phyloP scores from a whole-genome alignment of 2,797 vertebrate genomes.

The Danio aesculapii region DNA sequence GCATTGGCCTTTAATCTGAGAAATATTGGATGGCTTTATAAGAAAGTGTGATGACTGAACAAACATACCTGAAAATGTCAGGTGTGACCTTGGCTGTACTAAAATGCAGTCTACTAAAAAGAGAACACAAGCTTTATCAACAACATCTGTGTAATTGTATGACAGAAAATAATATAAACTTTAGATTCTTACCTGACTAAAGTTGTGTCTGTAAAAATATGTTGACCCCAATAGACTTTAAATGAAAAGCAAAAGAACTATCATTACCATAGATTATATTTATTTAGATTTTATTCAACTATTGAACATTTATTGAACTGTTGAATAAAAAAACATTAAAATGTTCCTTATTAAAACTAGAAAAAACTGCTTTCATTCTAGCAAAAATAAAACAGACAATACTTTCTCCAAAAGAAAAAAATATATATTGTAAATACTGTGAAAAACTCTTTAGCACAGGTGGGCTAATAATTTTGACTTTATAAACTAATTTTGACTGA shows the following conservation, averaged over 20 bases:
- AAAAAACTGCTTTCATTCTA: too few species aligned
- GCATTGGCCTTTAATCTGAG: slow-evolving; percentile 55
- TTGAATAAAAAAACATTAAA: too few species aligned
- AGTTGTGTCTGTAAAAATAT: not conserved
- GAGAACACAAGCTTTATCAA: not conserved
- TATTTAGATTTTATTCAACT: too few species aligned
- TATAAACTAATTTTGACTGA: too few species aligned
- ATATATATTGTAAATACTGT: too few species aligned
- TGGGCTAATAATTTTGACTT: too few species aligned
- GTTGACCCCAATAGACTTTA: not conserved
- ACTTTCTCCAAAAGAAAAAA: too few species aligned
- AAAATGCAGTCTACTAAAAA: slow-evolving; percentile 9
- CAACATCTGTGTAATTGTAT: not conserved
- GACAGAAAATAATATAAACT: not conserved
- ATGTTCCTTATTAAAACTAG: too few species aligned
- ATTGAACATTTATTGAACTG: too few species aligned
- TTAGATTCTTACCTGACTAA: not conserved
- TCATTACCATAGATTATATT: not conserved
- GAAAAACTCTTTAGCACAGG: too few species aligned
- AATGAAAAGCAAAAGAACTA: not conserved
- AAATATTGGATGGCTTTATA: slow-evolving; percentile 66
- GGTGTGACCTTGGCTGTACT: slow-evolving; percentile 44
- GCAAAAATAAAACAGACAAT: too few species aligned
- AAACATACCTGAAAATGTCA: slow-evolving; percentile 33
- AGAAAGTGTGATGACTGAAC: slow-evolving; percentile 44